Evolutionary conservation across 2,888 invertebrate genomes (phyloP).

Genomic region (Pegoplata infirma): DNA sequence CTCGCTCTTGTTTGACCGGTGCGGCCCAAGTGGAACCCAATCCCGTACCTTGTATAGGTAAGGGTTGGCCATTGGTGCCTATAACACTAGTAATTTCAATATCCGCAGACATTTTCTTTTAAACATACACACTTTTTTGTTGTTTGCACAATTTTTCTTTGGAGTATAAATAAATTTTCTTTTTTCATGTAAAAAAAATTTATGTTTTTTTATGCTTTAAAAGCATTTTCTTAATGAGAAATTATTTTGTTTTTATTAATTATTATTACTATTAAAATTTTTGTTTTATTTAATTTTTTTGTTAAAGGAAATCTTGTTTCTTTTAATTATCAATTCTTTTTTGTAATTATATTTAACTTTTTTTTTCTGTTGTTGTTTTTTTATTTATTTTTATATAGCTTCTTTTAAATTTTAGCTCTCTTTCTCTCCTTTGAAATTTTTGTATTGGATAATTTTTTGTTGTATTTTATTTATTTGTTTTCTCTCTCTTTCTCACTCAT

Average conservation of each 20-base stretch:
- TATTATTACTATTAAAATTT: background rate
- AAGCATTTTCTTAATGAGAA: background rate
- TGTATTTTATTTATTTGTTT: too few species aligned
- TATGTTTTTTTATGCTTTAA: background rate
- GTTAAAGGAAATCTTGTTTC: too few species aligned
- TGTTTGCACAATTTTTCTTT: conserved; percentile 8
- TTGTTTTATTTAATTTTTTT: background rate
- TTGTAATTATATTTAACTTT: background rate
- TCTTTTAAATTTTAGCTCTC: conserved; percentile 8
- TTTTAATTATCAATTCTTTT: too few species aligned
- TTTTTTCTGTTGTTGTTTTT: background rate
- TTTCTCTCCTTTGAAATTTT: background rate
- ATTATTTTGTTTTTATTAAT: background rate
- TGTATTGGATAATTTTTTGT: background rate
- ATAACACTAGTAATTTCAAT: conserved; percentile 73
- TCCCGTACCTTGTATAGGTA: conserved; percentile 74
- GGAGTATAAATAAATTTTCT: background rate
- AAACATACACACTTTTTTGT: conserved; percentile 16
- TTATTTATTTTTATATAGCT: background rate
- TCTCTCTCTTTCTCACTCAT: conserved; percentile 21
- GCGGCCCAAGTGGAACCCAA: conserved; percentile 70
- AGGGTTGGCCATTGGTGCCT: conserved; percentile 74
- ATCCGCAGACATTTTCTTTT: conserved; percentile 66
- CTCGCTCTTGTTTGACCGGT: conserved; percentile 77
- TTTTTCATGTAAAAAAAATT: background rate